Base-by-base conservation (phyloP, 30 jellyfish, hydroid and myxozoan species). In the Aurelia aurita region DNA sequence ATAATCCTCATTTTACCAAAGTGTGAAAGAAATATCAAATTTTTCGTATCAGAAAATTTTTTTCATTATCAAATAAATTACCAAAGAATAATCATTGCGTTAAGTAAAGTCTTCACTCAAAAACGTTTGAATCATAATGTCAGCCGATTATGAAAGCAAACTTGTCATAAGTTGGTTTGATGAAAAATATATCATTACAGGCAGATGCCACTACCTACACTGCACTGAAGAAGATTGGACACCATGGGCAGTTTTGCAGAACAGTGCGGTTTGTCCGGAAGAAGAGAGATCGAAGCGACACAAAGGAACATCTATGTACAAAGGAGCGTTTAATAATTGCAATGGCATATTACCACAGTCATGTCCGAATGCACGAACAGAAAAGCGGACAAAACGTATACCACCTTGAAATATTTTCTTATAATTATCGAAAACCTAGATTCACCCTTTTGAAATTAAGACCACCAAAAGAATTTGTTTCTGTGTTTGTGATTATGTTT, bases 141-240 rank as follows among this genome's bases (percentile, higher is more conserved):
- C 6, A 34, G 46, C 46, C 0, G 5, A 7, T 34, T 34, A 34
- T 10, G 46, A 3, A 34, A 0, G 4, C 7, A 34, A 34, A 34
- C 46, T 34, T 2, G 46, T 34, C 46, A 2, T 34, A 10, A 34
- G 7, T n/a, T n/a, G n/a, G n/a, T n/a, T n/a, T n/a, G n/a, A n/a
- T n/a, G n/a, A n/a, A n/a, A n/a, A n/a, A n/a, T n/a, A n/a, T n/a
- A 29, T 25, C 69, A 18, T 72, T 58, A 1, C 59, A 92, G 98
- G 98, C 69, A 58, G 74, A 86, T 92, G 98, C 58, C 77, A 89
- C 18, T 86, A 85, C 83, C 58, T 39, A 54, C 92, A 86, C 23
- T 92, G 98, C 76, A 59, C 61, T n/a, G 78, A 70, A 46, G 90
- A 87, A 13, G 86, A 71, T 18, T 92, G 98, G 98, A 61, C 95